A percentile compares a stretch with the other conserved stretches of the same genome.
Conservation (phyloP, 1,140 invertebrate genomes). For the Cotesia typhae region DNA sequence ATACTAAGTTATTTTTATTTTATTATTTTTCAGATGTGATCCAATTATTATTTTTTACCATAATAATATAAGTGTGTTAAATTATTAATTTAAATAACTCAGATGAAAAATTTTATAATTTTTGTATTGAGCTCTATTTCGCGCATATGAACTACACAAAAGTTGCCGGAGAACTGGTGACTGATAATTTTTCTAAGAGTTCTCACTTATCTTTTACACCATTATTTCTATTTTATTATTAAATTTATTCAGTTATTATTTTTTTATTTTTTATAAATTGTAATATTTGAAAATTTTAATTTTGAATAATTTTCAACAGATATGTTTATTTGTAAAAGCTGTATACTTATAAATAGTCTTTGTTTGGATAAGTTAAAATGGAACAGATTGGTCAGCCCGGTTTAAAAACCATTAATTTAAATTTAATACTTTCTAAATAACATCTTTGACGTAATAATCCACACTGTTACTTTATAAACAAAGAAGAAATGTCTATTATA, state of each 20-base stretch:
- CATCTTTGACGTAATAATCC: constrained; percentile 3
- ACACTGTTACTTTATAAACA: not conserved
- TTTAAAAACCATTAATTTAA: constrained; percentile 13
- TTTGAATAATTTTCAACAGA: not conserved
- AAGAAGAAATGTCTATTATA: constrained; percentile 10
- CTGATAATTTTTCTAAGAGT: not conserved
- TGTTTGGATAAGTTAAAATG: constrained; percentile 37
- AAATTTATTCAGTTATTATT: too few species aligned
- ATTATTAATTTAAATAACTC: constrained; percentile 1
- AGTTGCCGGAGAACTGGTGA: constrained; percentile 7
- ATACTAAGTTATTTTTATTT: constrained; percentile 23
- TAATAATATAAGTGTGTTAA: too few species aligned
- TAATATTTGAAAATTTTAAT: too few species aligned
- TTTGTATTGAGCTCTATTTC: too few species aligned
- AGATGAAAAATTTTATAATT: not conserved
- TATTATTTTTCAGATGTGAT: not conserved
- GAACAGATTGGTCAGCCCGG: constrained; percentile 21
- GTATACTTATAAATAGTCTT: constrained; percentile 44
- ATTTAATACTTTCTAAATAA: constrained; percentile 15
- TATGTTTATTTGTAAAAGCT: constrained; percentile 32
- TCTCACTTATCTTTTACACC: too few species aligned
- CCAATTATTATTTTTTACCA: too few species aligned
- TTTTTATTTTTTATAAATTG: too few species aligned
- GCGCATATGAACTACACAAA: constrained; percentile 17
- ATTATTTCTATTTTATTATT: too few species aligned